Conservation (phyloP, 2,888 invertebrate genomes). For the Pyrrhosoma nymphula region DNA sequence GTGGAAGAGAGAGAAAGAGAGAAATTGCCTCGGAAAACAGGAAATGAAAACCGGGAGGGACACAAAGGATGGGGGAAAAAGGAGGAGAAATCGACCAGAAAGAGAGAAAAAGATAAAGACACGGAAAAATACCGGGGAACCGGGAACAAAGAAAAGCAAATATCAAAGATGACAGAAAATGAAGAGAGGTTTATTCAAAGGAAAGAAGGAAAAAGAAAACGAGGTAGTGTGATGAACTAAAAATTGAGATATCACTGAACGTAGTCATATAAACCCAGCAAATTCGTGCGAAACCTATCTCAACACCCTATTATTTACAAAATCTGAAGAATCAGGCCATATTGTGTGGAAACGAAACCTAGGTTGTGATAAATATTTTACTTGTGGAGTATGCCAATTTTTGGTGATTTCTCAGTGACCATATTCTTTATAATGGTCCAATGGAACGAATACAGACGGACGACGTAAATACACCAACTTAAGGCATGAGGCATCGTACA, state of each 20-base stretch:
- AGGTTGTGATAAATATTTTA: too few relatives aligned
- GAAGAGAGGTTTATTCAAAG: neutral
- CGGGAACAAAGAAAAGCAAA: neutral
- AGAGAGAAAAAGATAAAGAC: neutral
- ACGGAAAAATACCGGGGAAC: neutral
- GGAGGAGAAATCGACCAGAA: slow-evolving; percentile 6
- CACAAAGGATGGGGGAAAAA: neutral
- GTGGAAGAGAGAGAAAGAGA: slow-evolving; percentile 1
- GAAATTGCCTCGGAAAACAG: slow-evolving; percentile 30
- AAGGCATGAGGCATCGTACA: too few relatives aligned
- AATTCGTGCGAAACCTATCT: too few relatives aligned
- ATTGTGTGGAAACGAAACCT: too few relatives aligned
- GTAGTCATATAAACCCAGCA: too few relatives aligned
- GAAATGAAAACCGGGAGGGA: slow-evolving; percentile 32
- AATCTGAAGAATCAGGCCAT: too few relatives aligned
- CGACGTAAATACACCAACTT: too few relatives aligned
- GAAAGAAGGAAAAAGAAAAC: neutral
- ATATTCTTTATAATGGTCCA: too few relatives aligned
- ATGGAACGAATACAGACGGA: too few relatives aligned
- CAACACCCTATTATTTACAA: too few relatives aligned
- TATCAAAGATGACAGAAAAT: neutral
- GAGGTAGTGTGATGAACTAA: neutral
- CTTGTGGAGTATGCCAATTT: too few relatives aligned
- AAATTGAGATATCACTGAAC: neutral
- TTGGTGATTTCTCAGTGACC: too few relatives aligned